Evolutionary conservation across 2,113 vertebrate genomes (phyloP).

Genomic region (Hypanus sabinus): DNA sequence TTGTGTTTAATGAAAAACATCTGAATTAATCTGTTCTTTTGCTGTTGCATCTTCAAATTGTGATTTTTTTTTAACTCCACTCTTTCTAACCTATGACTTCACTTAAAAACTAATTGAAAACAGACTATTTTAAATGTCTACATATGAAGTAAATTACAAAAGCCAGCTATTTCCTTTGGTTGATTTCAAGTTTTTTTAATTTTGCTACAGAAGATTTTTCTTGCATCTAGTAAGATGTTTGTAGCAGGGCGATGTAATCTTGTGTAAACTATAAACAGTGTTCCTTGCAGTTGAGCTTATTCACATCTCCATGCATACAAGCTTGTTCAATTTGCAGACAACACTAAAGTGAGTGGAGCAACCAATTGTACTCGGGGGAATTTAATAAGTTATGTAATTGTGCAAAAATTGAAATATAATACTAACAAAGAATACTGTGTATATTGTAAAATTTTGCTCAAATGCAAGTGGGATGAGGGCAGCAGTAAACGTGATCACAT

Average conservation of each 20-base stretch:
- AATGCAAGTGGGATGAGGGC: background rate
- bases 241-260: too few relatives aligned
- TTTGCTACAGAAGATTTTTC: background rate
- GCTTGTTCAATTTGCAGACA: background rate
- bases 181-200: constrained; percentile 6
- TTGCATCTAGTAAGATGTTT: background rate
- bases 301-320: background rate
- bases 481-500: background rate
- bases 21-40: background rate
- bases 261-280: background rate
- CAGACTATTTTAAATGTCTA: constrained; percentile 6
- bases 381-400: constrained; percentile 1
- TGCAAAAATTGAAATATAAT: background rate
- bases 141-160: background rate
- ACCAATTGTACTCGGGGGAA: background rate
- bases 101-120: constrained; percentile 1
- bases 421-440: background rate
- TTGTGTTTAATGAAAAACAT: constrained; percentile 1
- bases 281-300: background rate
- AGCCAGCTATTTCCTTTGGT: constrained; percentile 14
- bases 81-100: constrained; percentile 5
- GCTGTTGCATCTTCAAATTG: background rate
- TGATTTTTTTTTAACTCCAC: background rate
- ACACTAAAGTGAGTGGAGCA: background rate
- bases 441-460: background rate